These are phyloP conservation scores for Bubo scandiacus DNA, from an alignment of 2,113 vertebrate genomes.

Conservation along the genomic window DNA sequence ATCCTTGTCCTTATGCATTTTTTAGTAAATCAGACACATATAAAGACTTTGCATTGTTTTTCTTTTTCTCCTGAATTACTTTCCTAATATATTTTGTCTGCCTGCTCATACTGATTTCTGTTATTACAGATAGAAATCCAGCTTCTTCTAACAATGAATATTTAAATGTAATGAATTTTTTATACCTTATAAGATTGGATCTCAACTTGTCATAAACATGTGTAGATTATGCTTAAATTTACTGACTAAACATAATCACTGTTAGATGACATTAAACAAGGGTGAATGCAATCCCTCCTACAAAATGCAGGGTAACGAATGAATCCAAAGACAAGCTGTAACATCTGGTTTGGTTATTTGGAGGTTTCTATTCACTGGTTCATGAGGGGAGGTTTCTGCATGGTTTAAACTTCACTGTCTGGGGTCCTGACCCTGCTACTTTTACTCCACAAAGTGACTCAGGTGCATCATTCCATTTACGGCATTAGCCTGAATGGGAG, in stretches of 20 bases:
- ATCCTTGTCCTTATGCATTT: not conserved
- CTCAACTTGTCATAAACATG: slow-evolving; percentile 25
- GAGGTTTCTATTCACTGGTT: not conserved
- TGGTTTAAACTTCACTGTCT: not conserved
- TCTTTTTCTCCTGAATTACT: slow-evolving; percentile 14
- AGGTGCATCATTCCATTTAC: not conserved
- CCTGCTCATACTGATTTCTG: not conserved
- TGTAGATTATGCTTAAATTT: slow-evolving; percentile 50
- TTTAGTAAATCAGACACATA: not conserved
- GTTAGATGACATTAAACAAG: not conserved
- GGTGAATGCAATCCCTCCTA: not conserved
- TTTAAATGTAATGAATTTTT: slow-evolving; percentile 61
- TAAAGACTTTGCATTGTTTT: not conserved
- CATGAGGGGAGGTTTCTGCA: not conserved
- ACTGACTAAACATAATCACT: slow-evolving; percentile 52
- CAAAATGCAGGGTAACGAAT: not conserved
- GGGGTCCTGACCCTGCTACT: not conserved
- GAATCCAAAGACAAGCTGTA: not conserved
- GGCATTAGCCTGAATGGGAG: not conserved
- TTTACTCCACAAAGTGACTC: not conserved
- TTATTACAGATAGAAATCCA: slow-evolving; percentile 42
- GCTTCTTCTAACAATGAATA: slow-evolving; percentile 45
- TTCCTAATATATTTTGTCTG: slow-evolving; percentile 8
- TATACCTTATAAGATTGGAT: slow-evolving; percentile 16
- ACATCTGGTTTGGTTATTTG: not conserved